phyloP scores from a whole-genome alignment of 2,113 vertebrate species.

The Columba livia region DNA sequence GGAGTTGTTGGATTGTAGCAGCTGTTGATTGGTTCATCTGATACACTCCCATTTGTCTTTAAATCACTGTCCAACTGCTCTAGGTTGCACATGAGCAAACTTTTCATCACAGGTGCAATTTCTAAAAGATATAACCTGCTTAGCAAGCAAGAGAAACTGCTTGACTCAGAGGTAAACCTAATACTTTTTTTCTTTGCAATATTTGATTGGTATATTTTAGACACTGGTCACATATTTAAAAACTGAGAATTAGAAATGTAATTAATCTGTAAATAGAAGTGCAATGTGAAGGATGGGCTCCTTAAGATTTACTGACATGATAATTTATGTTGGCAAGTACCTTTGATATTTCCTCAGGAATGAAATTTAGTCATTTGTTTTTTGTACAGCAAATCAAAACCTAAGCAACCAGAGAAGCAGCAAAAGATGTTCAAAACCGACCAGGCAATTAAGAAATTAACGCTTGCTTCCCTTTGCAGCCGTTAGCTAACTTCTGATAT shows the following conservation, averaged over 20 bases:
- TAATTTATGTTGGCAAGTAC: not conserved
- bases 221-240: not conserved
- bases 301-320: not conserved
- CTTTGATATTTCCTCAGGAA: not conserved
- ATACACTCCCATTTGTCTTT: constrained; percentile 82
- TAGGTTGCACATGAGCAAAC: constrained; percentile 61
- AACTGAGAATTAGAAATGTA: not conserved
- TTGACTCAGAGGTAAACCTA: constrained; percentile 68
- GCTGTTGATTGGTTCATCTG: constrained; percentile 75
- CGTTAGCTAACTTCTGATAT: not conserved
- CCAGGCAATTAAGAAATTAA: not conserved
- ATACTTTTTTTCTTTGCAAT: not conserved
- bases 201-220: not conserved
- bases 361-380: not conserved
- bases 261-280: constrained; percentile 6
- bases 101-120: constrained; percentile 58
- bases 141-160: constrained; percentile 14
- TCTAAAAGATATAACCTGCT: constrained; percentile 36
- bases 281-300: not conserved
- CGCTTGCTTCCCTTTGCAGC: not conserved
- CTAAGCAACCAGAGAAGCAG: not conserved
- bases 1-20: constrained; percentile 70
- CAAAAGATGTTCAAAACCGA: not conserved
- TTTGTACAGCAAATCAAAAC: not conserved
- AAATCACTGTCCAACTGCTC: constrained; percentile 73